Percentiles rank a stretch among this genome's conserved stretches.
These are phyloP conservation scores for Lycopodina hypogea DNA, from an alignment of 37 sponge, comb jelly and placozoan genomes.

Conservation along the genomic window DNA sequence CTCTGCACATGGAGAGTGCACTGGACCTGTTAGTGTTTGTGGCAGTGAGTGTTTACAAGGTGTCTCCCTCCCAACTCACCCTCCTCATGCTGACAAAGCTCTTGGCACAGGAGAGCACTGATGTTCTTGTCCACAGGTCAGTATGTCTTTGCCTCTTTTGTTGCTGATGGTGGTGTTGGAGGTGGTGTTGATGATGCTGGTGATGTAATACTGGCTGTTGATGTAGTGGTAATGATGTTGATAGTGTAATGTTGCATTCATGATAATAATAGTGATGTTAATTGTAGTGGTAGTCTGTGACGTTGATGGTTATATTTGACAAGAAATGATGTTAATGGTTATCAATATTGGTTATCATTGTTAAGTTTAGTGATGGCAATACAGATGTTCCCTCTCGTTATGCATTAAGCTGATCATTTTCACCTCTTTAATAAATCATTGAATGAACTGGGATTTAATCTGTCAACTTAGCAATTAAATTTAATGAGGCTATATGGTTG, in stretches of 20 bases:
- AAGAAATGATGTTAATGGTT: background rate
- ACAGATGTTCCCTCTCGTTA: background rate
- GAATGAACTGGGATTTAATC: background rate
- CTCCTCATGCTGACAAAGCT: slow-evolving; percentile 37
- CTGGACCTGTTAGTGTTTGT: slow-evolving; percentile 50
- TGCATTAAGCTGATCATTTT: background rate
- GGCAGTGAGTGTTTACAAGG: slow-evolving; percentile 30
- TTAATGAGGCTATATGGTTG: too few relatives aligned
- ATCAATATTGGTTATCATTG: background rate
- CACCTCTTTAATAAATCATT: background rate
- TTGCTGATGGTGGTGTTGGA: too few relatives aligned
- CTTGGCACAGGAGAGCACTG: slow-evolving; percentile 33
- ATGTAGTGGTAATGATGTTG: background rate
- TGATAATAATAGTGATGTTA: background rate
- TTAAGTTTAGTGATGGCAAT: background rate
- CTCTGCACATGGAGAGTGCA: slow-evolving; percentile 11
- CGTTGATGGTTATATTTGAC: background rate
- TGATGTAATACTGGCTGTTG: too few relatives aligned
- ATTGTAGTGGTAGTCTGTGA: background rate
- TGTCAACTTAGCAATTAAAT: too few relatives aligned
- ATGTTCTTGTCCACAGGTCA: slow-evolving; percentile 24
- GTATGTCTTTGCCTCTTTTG: background rate
- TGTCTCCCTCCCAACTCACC: slow-evolving; percentile 18
- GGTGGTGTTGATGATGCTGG: too few relatives aligned
- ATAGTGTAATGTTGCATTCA: background rate